These are phyloP conservation scores for Copsychus sechellarum DNA, from an alignment of 2,113 vertebrate species.

Conservation along the genomic window DNA sequence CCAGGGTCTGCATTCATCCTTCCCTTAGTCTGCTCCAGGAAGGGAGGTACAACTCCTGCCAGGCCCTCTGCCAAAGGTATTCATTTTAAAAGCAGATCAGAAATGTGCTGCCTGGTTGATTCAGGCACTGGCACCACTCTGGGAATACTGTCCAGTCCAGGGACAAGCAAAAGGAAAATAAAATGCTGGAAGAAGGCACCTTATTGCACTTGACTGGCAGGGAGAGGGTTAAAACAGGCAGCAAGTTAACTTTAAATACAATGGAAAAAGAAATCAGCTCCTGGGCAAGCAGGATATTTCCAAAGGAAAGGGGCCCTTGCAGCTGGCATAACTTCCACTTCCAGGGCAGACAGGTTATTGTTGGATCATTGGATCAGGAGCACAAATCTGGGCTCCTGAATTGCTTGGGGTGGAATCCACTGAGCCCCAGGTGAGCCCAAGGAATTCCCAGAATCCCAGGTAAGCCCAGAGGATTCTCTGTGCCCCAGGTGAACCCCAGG, in stretches of 20 bases:
- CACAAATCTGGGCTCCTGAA: background rate
- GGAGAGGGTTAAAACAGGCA: background rate
- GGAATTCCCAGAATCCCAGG: too few species aligned
- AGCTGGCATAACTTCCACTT: background rate
- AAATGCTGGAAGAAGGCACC: background rate
- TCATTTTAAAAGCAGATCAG: background rate
- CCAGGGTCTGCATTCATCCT: background rate
- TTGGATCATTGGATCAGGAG: background rate
- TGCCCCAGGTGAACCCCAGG: too few species aligned
- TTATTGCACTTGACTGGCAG: background rate
- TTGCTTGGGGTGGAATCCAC: background rate
- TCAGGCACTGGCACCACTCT: background rate
- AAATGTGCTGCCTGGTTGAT: background rate
- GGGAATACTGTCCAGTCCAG: background rate
- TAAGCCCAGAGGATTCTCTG: too few species aligned
- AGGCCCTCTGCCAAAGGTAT: background rate
- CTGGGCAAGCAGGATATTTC: background rate
- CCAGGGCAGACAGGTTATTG: background rate
- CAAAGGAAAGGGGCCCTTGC: background rate
- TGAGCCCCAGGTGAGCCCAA: background rate
- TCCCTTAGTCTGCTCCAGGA: accelerated
- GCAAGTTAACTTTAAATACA: background rate
- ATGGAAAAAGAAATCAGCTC: background rate
- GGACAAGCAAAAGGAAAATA: background rate
- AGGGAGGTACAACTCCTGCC: background rate